Evolutionary conservation across 2,888 invertebrate species (phyloP), one percentile per base, ranked within the genome.

Genomic region (Hofmannophila pseudospretella): DNA sequence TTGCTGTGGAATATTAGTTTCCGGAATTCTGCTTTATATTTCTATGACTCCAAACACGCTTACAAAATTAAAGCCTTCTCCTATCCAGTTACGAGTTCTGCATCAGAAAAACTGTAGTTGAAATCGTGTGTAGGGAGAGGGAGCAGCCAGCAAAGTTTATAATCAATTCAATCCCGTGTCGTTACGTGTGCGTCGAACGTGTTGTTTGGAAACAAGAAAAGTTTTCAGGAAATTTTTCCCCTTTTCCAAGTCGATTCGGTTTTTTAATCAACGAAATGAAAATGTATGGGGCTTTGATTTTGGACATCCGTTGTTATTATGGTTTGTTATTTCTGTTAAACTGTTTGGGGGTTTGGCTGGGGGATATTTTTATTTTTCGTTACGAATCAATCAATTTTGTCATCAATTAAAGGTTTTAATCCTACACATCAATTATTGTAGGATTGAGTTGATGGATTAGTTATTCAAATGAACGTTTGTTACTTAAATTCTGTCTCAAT

Each of bases 111-210:
- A 45, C 32, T 4, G 23, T 23, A 23, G 23, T 23, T 23, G 37
- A 49, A 31, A 28, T 30, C 35, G 25, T 29, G 35, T 37, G 32
- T 32, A 32, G 35, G 45, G 45, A 5, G 23, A 45, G 28, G 46
- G 38, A 39, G 34, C 41, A 40, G 54, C 37, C 48, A n/a, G n/a
- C n/a, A 58, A 73, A 70, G 56, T 73, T 69, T 67, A 59, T 74
- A 71, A 77, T 72, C 68, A 72, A 69, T 72, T 73, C 64, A 63
- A 62, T 63, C 55, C 53, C 34, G 54, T 61, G 57, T 60, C 61
- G 58, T 60, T 50, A 56, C 55, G 50, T 56, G 61, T 65, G 59
- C 57, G 55, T 51, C 51, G 52, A 49, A 50, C 47, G 49, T 53
- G 61, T 66, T 70, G 63, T 71, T 72, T 56, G 53, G 41, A 58